Base-by-base conservation (phyloP, 2,113 vertebrate genomes). In the Perca schrenkii region DNA sequence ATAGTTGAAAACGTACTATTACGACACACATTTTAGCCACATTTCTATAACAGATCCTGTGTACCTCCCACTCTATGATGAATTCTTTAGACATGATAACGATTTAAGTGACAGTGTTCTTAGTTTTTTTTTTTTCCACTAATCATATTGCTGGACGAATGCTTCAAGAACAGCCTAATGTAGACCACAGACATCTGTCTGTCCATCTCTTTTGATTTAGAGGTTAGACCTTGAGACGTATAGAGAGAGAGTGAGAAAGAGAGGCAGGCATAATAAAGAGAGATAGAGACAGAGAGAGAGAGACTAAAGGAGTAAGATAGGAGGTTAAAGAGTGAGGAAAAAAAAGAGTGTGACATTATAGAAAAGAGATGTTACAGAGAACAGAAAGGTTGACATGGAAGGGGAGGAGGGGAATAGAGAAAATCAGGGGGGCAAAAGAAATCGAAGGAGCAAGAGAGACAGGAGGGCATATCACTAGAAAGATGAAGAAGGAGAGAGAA, bases 141-240 rank as follows among this genome's bases (percentile, higher is more conserved):
- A 21, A 66, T 67, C 14, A 63, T 22, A 54, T 57, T 61, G n/a
- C 54, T 47, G 40, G 36, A 46, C 47, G 14, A 66, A n/a, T 53
- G 66, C 62, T 63, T 46, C 57, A 19, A 66, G 75, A 88, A 74
- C 34, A 86, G 58, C 57, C 40, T 60, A 8, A n/a, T 63, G 65
- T 62, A 47, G 46, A 68, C 69, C 52, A 49, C 10, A 0, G 21
- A 34, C 3, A 21, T 46, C 34, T 52, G 64, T 56, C 61, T 54
- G 79, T 50, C 77, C 58, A 57, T 73, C 65, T 50, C 56, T 53
- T 61, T 62, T 49, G 62, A 77, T 79, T 61, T 52, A 63, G 68
- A 81, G 63, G 74, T 74, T 58, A 80, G 53, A 85, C 79, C n/a
- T 56, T 74, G 47, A 79, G 60, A 47, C 31, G 46, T 28, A 50